phyloP scores from a whole-genome alignment of 2,888 invertebrate species.

The Calameuta idolon region DNA sequence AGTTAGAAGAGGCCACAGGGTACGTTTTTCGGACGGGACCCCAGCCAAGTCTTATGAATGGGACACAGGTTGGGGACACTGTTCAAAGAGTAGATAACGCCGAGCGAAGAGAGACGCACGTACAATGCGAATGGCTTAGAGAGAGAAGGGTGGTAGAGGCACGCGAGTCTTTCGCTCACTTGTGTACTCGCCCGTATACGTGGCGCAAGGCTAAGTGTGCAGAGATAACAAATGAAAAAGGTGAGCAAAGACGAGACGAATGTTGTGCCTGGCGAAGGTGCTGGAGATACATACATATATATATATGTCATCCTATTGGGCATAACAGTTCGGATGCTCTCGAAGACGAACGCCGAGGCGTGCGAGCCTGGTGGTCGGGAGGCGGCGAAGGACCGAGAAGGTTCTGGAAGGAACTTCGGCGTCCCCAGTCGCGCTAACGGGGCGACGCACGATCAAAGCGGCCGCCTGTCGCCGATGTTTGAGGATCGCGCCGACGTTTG shows the following conservation, averaged over 20 bases:
- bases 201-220: not conserved
- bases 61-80: constrained; percentile 8
- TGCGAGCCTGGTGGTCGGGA: constrained; percentile 9
- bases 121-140: not conserved
- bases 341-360: not conserved
- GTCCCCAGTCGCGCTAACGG: not conserved
- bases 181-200: not conserved
- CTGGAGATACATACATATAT: not conserved
- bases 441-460: constrained; percentile 45
- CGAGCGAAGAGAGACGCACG: not conserved
- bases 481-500: constrained; percentile 62
- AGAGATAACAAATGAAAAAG: constrained; percentile 10
- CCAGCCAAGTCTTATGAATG: constrained; percentile 8
- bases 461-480: constrained; percentile 61
- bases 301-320: not conserved
- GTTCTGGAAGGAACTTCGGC: not conserved
- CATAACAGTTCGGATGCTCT: not conserved
- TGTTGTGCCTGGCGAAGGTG: constrained; percentile 4
- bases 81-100: constrained; percentile 9
- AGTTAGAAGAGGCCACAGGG: not conserved
- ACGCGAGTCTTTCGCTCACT: not conserved
- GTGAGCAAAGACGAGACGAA: constrained; percentile 29
- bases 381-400: constrained; percentile 8
- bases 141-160: constrained; percentile 1
- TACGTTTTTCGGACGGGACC: not conserved